Evolutionary conservation across 2,113 vertebrate genomes (phyloP).

Genomic region (Xenotilapia longispinis): DNA sequence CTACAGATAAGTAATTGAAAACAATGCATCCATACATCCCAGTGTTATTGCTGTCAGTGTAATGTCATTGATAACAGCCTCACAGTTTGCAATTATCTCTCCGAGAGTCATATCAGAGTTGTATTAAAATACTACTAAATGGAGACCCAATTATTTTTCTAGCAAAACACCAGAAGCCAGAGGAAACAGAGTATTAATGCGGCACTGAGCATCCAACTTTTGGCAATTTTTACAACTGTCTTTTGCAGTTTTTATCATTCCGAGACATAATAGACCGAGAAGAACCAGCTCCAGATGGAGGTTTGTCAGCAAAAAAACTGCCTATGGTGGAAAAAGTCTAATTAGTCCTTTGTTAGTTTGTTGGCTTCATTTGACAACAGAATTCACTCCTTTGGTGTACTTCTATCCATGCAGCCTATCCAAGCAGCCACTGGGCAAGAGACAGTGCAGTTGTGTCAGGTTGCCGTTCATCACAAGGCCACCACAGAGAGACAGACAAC

Average conservation of each 20-base stretch:
- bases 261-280: neutral
- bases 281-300: neutral
- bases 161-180: neutral
- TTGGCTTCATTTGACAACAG: neutral
- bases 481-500: neutral
- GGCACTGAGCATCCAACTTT: neutral
- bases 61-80: neutral
- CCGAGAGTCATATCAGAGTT: neutral
- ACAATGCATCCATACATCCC: neutral
- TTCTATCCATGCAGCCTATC: neutral
- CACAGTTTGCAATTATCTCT: neutral
- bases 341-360: neutral
- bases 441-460: neutral
- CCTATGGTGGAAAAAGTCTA: neutral
- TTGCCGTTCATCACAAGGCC: neutral
- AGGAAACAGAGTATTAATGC: neutral
- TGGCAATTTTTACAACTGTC: neutral
- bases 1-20: neutral
- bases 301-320: neutral
- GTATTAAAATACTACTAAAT: neutral
- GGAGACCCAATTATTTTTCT: neutral
- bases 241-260: neutral
- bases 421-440: neutral
- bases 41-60: neutral
- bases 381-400: neutral